phyloP scores from a whole-genome alignment of 2,113 vertebrate species.

The Dromaius novaehollandiae region DNA sequence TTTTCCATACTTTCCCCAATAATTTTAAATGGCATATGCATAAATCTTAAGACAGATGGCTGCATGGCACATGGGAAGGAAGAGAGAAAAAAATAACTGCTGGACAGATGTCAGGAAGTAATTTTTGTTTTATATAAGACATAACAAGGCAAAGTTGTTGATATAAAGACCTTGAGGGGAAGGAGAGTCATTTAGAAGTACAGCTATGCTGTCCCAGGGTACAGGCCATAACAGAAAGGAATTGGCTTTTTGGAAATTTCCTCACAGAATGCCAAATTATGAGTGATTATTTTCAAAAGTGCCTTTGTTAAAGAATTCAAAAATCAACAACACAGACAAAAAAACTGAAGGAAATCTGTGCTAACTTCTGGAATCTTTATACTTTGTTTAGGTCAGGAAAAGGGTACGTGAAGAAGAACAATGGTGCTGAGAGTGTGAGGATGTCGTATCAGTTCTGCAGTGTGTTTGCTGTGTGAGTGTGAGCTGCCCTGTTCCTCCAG shows the following conservation, averaged over 20 bases:
- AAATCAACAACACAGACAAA: not conserved
- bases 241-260: not conserved
- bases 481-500: rapidly evolving
- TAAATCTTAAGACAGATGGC: constrained; percentile 33
- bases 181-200: not conserved
- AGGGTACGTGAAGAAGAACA: not conserved
- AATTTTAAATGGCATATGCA: constrained; percentile 8
- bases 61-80: not conserved
- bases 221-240: not conserved
- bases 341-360: constrained; percentile 3
- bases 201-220: not conserved
- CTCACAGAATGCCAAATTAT: not conserved
- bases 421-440: rapidly evolving
- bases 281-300: not conserved
- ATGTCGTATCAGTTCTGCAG: rapidly evolving
- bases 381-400: not conserved
- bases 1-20: constrained; percentile 16
- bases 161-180: constrained; percentile 33
- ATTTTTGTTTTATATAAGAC: constrained; percentile 43
- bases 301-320: not conserved
- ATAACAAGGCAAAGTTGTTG: constrained; percentile 53
- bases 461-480: not conserved
- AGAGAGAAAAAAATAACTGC: not conserved
- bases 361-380: not conserved
- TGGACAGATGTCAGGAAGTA: constrained; percentile 53